These are phyloP conservation scores for Caerostris extrusa DNA, from an alignment of 1,140 invertebrate species.

Conservation along the genomic window DNA sequence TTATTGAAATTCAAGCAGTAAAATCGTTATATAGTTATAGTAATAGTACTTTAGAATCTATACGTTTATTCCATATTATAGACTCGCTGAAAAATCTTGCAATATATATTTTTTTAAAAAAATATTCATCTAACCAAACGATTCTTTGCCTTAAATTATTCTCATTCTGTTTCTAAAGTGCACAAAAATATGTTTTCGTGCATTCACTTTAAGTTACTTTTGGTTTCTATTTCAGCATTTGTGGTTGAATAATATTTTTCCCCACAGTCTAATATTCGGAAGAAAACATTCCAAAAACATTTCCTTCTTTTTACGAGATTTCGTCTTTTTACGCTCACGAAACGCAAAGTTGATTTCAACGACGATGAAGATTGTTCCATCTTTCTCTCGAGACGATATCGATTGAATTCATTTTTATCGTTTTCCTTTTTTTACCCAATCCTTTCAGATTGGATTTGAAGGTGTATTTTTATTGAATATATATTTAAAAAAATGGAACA, in stretches of 20 bases:
- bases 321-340: background rate
- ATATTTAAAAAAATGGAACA: background rate
- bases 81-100: too few relatives aligned
- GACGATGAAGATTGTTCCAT: background rate
- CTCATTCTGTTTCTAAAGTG: too few relatives aligned
- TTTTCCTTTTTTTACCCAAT: background rate
- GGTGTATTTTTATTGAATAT: slow-evolving; percentile 25
- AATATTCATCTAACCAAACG: too few relatives aligned
- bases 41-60: too few relatives aligned
- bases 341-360: background rate
- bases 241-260: background rate
- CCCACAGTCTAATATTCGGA: background rate
- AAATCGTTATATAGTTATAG: too few relatives aligned
- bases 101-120: too few relatives aligned
- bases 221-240: too few relatives aligned
- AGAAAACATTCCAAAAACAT: slow-evolving; percentile 26
- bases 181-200: too few relatives aligned
- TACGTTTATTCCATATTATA: too few relatives aligned
- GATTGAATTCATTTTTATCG: slow-evolving; percentile 32
- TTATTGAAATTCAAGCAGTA: too few relatives aligned
- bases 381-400: background rate
- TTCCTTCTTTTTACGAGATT: background rate
- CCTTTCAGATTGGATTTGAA: background rate
- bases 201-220: too few relatives aligned
- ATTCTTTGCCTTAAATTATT: too few relatives aligned